phyloP scores from a whole-genome alignment of 2,888 invertebrate species.

The Prosapia bicincta region DNA sequence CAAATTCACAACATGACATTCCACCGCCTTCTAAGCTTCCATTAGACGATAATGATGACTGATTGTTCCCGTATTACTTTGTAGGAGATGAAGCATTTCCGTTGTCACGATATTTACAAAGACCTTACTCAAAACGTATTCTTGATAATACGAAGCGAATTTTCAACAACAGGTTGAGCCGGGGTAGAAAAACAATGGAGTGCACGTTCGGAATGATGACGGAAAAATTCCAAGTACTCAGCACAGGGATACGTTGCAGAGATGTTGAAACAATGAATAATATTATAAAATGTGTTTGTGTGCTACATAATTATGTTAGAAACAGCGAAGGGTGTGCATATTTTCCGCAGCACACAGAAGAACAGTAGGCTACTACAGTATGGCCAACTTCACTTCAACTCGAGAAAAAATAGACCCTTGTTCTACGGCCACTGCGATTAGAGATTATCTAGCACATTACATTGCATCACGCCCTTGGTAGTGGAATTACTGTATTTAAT shows the following conservation, averaged over 20 bases:
- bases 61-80: conserved; percentile 18
- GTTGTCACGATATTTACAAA: conserved; percentile 37
- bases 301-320: no score
- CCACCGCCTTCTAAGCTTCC: conserved; percentile 25
- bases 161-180: conserved; percentile 37
- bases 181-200: conserved; percentile 31
- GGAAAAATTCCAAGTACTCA: conserved; percentile 36
- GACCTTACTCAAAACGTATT: conserved; percentile 37
- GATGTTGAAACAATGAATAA: conserved; percentile 32
- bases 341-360: background rate
- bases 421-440: no score
- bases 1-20: conserved; percentile 27
- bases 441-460: conserved; percentile 33
- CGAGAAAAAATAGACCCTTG: conserved; percentile 16
- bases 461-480: conserved; percentile 33
- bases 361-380: background rate
- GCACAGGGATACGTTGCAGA: conserved; percentile 32
- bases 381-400: background rate
- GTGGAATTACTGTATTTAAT: no score
- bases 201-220: no score
- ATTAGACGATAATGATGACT: conserved; percentile 27
- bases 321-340: no score
- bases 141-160: conserved; percentile 36
- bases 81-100: no score
- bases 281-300: conserved; percentile 35